Conservation (phyloP, 2,113 vertebrate genomes). For the Lutjanus erythropterus region DNA sequence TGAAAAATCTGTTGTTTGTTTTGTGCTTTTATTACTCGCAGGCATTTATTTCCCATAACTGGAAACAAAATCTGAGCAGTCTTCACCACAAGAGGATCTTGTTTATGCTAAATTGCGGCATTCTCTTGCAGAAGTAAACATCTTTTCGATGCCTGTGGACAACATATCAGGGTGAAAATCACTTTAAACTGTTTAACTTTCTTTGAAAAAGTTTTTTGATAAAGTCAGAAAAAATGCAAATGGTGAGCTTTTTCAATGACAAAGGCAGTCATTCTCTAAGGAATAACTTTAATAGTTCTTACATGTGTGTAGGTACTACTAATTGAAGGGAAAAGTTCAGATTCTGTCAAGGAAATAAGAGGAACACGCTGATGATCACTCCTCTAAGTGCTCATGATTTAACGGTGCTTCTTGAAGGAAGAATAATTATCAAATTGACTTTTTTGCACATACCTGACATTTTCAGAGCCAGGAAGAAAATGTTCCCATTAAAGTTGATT, state of each 20-base stretch:
- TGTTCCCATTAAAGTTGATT: background rate
- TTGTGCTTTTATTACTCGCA: background rate
- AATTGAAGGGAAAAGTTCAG: background rate
- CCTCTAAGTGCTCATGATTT: background rate
- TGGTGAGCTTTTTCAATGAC: background rate
- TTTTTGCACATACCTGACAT: background rate
- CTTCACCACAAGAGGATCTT: background rate
- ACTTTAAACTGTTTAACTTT: background rate
- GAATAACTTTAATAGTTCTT: background rate
- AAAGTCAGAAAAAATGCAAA: background rate
- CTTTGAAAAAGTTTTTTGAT: background rate
- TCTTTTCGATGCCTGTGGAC: background rate
- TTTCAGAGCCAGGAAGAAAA: slow-evolving; percentile 8
- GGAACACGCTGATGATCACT: background rate
- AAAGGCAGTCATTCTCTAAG: background rate
- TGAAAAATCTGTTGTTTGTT: background rate
- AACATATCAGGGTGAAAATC: too few species aligned
- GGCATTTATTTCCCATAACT: background rate
- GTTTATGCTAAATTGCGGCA: background rate
- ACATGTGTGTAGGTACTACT: background rate
- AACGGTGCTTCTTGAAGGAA: background rate
- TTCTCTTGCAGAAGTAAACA: background rate
- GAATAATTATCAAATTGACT: background rate
- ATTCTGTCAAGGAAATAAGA: background rate
- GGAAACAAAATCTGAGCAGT: background rate